Conservation (phyloP, 1,140 invertebrate species). For the Apis cerana region DNA sequence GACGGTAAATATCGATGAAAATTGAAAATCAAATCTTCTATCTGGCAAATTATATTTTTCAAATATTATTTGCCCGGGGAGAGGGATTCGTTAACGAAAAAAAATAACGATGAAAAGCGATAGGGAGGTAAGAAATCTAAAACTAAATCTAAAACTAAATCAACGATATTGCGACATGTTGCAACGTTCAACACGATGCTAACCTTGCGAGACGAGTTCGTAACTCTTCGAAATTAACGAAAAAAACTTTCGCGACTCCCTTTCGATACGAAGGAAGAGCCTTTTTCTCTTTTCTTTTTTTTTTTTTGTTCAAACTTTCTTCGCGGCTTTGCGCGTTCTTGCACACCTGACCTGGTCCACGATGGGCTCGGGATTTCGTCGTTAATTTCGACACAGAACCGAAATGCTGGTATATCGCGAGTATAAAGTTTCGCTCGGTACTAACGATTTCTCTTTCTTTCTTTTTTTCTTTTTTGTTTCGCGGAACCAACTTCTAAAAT, state of each 20-base stretch:
- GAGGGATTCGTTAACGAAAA: not conserved
- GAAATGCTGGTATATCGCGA: not conserved
- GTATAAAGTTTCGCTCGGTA: conserved; percentile 14
- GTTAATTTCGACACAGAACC: conserved; percentile 25
- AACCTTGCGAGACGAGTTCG: not conserved
- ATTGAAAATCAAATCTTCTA: not conserved
- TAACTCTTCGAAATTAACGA: conserved; percentile 7
- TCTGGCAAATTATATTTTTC: not conserved
- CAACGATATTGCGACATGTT: not conserved
- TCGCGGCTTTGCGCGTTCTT: conserved; percentile 1
- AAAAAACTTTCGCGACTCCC: conserved; percentile 13
- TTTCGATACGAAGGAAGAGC: not conserved
- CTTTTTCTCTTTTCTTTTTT: not conserved
- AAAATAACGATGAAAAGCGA: not conserved
- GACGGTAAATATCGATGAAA: not conserved
- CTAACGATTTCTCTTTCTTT: conserved; percentile 6
- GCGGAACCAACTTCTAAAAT: not conserved
- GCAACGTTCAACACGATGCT: not conserved
- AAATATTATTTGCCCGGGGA: not conserved
- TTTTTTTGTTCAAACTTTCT: conserved; percentile 39
- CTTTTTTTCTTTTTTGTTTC: not conserved
- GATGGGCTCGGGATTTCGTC: not conserved
- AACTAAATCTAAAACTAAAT: not conserved
- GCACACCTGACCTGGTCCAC: conserved; percentile 32
- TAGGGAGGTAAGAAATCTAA: too few species aligned